Base-by-base conservation (phyloP, 2,888 invertebrate species). In the Byasa hedistus region DNA sequence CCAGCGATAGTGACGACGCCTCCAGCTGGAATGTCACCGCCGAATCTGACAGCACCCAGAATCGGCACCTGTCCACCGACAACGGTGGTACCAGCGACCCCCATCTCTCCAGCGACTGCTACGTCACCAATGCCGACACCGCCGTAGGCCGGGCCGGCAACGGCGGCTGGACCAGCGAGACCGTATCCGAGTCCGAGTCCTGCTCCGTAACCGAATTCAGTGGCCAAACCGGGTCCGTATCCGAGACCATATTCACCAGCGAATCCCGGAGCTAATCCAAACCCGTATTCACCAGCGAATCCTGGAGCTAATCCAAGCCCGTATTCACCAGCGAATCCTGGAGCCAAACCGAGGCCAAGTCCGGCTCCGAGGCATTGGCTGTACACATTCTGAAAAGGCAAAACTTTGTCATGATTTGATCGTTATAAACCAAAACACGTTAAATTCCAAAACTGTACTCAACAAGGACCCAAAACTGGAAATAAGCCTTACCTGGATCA, bases 201-300 rank as follows among this genome's bases (percentile, higher is more conserved):
- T 23, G 65, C 21, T 56, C 68, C 67, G 39, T 57, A 65, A 36
- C 32, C 36, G 8, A 54, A 23, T n/a, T 65, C 65, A n/a, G 32
- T 52, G n/a, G n/a, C 55, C 3, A 59, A 22, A 39, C 22, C 39
- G 23, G 62, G 23, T 62, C 24, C 62, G 36, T 23, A 62, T 24
- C 62, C 55, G n/a, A 39, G 12, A 5, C 12, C 55, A 22, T 36
- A 61, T 54, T 39, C 32, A 27, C 21, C 52, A 32, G 19, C 61
- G 0, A 27, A 17, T 19, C 44, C 61, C 1, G 61, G 61, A 7
- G 52, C 52, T 2, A 52, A 64, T 15, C 57, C 57, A 39, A 15
- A 3, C 93, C 51, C 86, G 93, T 64, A 92, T 94, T 36, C 82
- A 92, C 70, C 60, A 12, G 15, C 60, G n/a, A 52, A 27, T 12